phyloP scores from a whole-genome alignment of 2,113 vertebrate genomes.

The Crocuta crocuta region DNA sequence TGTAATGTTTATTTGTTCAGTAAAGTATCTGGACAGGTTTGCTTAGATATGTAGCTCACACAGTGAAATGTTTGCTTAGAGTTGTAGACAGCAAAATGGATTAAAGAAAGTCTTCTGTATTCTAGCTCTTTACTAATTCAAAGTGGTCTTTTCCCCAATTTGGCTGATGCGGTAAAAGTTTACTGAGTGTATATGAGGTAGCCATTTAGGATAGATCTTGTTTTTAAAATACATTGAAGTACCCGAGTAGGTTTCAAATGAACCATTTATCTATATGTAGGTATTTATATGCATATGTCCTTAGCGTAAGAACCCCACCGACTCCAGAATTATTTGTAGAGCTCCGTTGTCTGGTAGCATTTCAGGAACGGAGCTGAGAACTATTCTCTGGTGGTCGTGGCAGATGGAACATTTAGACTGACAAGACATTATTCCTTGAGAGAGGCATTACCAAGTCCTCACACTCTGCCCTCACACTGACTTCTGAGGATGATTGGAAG shows the following conservation, averaged over 20 bases:
- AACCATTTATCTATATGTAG: not conserved
- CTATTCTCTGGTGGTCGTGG: not conserved
- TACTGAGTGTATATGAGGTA: not conserved
- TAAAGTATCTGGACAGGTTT: not conserved
- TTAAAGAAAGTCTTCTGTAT: not conserved
- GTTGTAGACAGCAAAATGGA: not conserved
- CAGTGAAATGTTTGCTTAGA: slow-evolving; percentile 31
- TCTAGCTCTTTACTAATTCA: not conserved
- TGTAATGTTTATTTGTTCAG: not conserved
- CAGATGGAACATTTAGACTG: not conserved
- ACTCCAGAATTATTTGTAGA: not conserved
- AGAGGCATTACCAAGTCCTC: not conserved
- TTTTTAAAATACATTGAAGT: not conserved
- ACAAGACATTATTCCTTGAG: not conserved
- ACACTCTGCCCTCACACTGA: not conserved
- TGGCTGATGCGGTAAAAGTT: not conserved
- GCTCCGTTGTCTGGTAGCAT: not conserved
- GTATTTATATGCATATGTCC: not conserved
- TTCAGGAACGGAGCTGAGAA: not conserved
- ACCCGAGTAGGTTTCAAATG: not conserved
- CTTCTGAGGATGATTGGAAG: not conserved
- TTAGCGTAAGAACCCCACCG: not conserved
- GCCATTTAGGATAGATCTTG: not conserved
- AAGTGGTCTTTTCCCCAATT: not conserved
- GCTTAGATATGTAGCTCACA: not conserved